Percentiles rank a stretch among this genome's conserved stretches.
phyloP scores from a whole-genome alignment of 2,113 vertebrate species.

The Saiga tatarica region DNA sequence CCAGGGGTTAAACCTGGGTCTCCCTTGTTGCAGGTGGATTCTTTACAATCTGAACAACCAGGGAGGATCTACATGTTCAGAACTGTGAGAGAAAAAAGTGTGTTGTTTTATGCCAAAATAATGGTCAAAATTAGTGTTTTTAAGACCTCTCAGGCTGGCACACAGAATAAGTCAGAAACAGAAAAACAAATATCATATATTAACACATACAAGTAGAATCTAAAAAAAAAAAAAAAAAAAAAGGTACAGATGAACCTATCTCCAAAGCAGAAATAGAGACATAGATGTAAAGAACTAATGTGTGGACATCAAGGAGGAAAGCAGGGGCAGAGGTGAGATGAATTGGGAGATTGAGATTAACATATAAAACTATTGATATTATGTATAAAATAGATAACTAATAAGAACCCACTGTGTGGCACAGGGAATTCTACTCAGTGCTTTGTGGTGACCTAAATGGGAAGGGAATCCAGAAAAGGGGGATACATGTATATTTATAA shows the following conservation, averaged over 20 bases:
- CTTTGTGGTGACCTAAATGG: background rate
- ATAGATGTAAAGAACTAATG: background rate
- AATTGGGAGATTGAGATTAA: background rate
- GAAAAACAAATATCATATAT: background rate
- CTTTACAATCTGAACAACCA: background rate
- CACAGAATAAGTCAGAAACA: background rate
- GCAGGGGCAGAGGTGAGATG: fast-evolving
- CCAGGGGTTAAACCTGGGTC: background rate
- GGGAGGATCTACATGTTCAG: background rate
- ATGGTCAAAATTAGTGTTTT: background rate
- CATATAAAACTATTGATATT: background rate
- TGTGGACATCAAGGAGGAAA: background rate
- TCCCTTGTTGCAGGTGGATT: background rate
- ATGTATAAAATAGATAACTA: background rate
- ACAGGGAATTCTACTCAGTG: background rate
- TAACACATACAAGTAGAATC: background rate
- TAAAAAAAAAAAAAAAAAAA: background rate
- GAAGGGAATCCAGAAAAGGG: background rate
- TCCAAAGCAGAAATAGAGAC: background rate
- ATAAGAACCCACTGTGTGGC: background rate
- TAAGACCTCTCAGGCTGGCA: background rate
- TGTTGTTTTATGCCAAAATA: background rate
- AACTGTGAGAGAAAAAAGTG: background rate
- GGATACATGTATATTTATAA: background rate
- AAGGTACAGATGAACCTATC: background rate